Evolutionary conservation across 30 jellyfish, hydroid and myxozoan genomes (phyloP).

Genomic region (Turritopsis dohrnii): DNA sequence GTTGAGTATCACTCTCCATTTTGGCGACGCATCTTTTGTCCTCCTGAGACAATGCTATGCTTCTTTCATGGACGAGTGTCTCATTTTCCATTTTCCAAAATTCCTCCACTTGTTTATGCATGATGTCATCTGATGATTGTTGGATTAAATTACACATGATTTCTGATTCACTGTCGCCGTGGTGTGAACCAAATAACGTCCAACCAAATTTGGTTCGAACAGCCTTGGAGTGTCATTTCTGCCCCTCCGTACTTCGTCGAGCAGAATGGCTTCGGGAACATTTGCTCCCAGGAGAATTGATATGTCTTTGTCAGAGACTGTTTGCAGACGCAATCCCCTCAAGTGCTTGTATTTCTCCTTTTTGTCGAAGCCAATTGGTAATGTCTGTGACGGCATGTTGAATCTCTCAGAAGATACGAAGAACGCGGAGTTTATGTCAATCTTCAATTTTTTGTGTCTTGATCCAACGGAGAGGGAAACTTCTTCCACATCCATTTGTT

Average conservation of each 20-base stretch:
- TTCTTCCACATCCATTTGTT: not conserved
- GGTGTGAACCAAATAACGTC: not conserved
- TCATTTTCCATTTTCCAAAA: not conserved
- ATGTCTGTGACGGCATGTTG: not conserved
- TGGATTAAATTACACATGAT: not conserved
- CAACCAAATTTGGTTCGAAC: not conserved
- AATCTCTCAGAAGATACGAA: not conserved
- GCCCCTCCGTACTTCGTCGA: not conserved
- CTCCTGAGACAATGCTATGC: not conserved
- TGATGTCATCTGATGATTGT: not conserved
- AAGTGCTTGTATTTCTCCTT: not conserved
- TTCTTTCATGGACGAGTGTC: not conserved
- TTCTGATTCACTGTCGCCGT: not conserved
- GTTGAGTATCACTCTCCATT: not conserved
- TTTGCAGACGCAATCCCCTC: not conserved
- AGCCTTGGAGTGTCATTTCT: not conserved
- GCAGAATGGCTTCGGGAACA: not conserved
- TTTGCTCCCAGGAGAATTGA: not conserved
- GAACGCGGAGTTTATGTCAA: not conserved
- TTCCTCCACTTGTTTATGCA: not conserved
- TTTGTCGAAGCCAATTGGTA: conserved; percentile 3
- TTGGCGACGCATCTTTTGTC: not conserved
- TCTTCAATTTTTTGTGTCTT: not conserved
- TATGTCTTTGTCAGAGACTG: no score
- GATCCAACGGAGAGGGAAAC: not conserved